Evolutionary conservation across 1,140 invertebrate species (phyloP).

Genomic region (Euwallacea similis): DNA sequence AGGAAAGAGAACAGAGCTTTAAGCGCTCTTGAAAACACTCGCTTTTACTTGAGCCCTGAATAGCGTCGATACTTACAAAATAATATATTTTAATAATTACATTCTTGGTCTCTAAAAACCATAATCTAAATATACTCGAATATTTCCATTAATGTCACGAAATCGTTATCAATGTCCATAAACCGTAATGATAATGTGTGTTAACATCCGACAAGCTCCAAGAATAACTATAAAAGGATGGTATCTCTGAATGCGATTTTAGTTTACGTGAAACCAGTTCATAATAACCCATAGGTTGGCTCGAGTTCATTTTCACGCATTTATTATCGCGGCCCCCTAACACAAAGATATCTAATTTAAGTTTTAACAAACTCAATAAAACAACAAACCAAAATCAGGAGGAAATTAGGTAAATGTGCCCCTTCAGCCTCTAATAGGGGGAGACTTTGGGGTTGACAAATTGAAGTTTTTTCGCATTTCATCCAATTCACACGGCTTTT

Average conservation of each 20-base stretch:
- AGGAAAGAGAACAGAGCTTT: not conserved
- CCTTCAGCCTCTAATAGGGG: too few species aligned
- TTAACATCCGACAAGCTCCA: not conserved
- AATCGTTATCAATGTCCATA: not conserved
- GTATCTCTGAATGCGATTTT: not conserved
- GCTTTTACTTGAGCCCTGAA: not conserved
- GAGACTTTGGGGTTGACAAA: too few species aligned
- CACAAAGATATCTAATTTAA: too few species aligned
- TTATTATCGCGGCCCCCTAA: too few species aligned
- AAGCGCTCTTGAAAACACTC: too few species aligned
- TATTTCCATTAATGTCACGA: not conserved
- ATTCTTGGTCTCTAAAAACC: not conserved
- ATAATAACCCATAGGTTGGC: too few species aligned
- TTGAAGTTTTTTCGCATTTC: too few species aligned
- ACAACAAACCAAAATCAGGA: too few species aligned
- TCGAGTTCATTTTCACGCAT: too few species aligned
- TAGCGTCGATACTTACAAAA: not conserved
- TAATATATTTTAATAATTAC: not conserved
- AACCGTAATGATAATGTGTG: not conserved
- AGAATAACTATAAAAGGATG: not conserved
- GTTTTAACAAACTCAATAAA: too few species aligned
- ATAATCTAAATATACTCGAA: not conserved
- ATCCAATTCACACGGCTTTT: too few species aligned
- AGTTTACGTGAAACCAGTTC: not conserved
- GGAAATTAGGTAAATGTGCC: too few species aligned